phyloP scores from a whole-genome alignment of 2,888 invertebrate species.

The Chrysomela aeneicollis region DNA sequence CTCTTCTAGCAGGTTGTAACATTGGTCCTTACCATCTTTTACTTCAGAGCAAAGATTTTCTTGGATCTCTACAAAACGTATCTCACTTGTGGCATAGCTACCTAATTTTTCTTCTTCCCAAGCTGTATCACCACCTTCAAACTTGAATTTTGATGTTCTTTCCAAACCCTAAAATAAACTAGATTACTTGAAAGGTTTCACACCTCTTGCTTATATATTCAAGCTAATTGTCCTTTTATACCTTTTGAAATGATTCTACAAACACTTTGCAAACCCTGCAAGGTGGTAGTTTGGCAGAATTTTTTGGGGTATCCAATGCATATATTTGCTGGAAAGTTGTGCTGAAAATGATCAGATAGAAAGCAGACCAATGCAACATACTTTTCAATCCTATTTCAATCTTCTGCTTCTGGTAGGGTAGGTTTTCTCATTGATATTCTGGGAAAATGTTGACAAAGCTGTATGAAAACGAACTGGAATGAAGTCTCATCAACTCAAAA shows the following conservation, averaged over 20 bases:
- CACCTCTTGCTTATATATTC: no score
- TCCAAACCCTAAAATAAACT: constrained; percentile 76
- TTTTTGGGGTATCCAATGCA: constrained; percentile 33
- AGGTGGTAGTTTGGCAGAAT: constrained; percentile 64
- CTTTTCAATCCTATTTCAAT: constrained; percentile 2
- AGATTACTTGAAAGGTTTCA: no score
- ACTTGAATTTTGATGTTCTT: constrained; percentile 84
- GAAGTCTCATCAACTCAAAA: no score
- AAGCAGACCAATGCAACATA: constrained; percentile 31
- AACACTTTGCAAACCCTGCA: constrained; percentile 81
- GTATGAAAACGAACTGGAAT: neutral
- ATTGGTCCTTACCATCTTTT: constrained; percentile 76
- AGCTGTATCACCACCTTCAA: constrained; percentile 91
- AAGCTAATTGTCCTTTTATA: no score
- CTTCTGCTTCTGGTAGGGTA: neutral
- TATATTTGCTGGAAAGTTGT: constrained; percentile 25
- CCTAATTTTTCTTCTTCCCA: constrained; percentile 91
- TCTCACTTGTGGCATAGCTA: constrained; percentile 86
- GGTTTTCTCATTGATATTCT: neutral
- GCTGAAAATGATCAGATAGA: constrained; percentile 24
- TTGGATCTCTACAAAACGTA: constrained; percentile 89
- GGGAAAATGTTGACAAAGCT: neutral
- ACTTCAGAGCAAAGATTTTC: constrained; percentile 84
- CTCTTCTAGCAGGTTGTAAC: constrained; percentile 84
- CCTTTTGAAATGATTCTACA: constrained; percentile 76